phyloP scores from a whole-genome alignment of 2,113 vertebrate genomes.

The Sitta europaea region DNA sequence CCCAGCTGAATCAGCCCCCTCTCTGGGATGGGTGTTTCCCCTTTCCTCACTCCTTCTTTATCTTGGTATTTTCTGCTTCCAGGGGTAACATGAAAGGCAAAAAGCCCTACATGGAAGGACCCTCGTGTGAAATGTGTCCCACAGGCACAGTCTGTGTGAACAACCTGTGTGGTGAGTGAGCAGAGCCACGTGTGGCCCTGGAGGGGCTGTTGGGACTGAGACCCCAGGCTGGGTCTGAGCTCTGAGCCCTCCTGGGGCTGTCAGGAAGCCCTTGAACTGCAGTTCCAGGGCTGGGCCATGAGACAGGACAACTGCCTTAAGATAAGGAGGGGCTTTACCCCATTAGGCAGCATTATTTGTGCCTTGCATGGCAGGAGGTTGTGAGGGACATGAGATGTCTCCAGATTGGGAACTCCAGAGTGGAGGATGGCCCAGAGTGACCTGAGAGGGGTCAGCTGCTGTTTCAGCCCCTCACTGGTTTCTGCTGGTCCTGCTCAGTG shows the following conservation, averaged over 20 bases:
- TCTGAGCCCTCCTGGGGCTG: neutral
- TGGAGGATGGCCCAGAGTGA: neutral
- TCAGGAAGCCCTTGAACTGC: neutral
- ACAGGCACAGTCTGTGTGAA: conserved; percentile 43
- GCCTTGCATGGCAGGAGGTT: neutral
- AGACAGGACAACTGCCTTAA: neutral
- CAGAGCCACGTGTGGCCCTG: rapidly evolving
- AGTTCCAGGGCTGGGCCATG: neutral
- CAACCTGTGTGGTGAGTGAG: conserved; percentile 69
- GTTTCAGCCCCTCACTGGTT: neutral
- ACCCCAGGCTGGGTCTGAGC: neutral
- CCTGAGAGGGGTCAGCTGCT: neutral
- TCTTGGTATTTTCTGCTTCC: neutral
- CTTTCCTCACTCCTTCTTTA: neutral
- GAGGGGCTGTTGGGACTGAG: neutral
- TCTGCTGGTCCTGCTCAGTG: neutral
- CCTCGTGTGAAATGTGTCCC: conserved; percentile 55
- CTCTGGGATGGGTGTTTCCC: neutral
- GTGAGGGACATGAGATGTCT: neutral
- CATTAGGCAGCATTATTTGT: neutral
- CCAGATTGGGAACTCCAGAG: neutral
- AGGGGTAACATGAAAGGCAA: conserved; percentile 68
- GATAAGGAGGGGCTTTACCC: neutral
- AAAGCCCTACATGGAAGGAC: conserved; percentile 65
- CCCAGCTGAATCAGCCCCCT: neutral